Conservation (phyloP, 2,797 vertebrate genomes). For the Alcedo atthis region DNA sequence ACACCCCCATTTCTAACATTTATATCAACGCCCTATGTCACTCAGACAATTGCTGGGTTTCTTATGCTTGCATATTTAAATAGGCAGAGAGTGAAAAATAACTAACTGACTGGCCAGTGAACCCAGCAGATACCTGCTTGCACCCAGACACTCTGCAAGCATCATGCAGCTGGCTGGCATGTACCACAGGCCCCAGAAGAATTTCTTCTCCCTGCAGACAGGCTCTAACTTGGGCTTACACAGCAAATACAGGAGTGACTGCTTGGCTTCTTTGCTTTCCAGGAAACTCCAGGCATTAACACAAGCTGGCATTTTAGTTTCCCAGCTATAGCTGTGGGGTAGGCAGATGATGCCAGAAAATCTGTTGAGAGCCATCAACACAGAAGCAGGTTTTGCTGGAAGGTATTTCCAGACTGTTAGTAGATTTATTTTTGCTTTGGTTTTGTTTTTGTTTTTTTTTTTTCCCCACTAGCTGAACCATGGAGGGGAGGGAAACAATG, state of each 20-base stretch:
- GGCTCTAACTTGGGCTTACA: neutral
- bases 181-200: too few species aligned
- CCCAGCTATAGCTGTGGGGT: neutral
- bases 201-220: neutral
- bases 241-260: neutral
- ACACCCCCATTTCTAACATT: neutral
- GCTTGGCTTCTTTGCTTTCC: neutral
- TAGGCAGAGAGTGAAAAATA: neutral
- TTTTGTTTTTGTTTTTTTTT: neutral
- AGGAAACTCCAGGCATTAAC: slow-evolving; percentile 16
- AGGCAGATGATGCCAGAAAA: slow-evolving; percentile 20
- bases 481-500: neutral
- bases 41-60: neutral
- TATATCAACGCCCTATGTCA: neutral
- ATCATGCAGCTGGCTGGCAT: fast-evolving
- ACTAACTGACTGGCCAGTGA: neutral
- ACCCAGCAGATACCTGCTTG: neutral
- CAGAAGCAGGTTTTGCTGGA: neutral
- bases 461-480: neutral
- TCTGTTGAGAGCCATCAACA: neutral
- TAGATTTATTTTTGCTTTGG: neutral
- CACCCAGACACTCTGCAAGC: neutral
- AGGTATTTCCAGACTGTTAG: neutral
- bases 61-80: neutral
- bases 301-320: slow-evolving; percentile 21